Evolutionary conservation across 2,797 vertebrate species (phyloP).

Genomic region (Hemitrygon akajei): DNA sequence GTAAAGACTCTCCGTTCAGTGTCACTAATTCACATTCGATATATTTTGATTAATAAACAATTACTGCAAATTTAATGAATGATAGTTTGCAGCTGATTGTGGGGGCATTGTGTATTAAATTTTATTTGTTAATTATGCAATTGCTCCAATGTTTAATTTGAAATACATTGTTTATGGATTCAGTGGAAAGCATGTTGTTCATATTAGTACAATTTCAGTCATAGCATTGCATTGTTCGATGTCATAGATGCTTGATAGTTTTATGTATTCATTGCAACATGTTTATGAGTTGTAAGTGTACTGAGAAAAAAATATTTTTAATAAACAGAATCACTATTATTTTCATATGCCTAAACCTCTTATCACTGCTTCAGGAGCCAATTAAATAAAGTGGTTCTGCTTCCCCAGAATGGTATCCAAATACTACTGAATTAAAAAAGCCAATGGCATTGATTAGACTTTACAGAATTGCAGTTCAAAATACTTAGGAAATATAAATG

Average conservation of each 20-base stretch:
- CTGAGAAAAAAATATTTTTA: background rate
- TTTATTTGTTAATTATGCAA: slow-evolving; percentile 8
- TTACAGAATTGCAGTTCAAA: background rate
- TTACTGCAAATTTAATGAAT: background rate
- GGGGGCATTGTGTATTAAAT: background rate
- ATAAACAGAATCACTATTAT: slow-evolving; percentile 6
- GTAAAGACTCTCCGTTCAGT: background rate
- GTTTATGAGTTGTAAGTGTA: background rate
- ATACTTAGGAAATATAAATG: background rate
- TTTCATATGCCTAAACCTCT: background rate
- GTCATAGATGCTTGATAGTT: background rate
- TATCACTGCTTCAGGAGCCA: background rate
- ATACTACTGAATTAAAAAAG: background rate
- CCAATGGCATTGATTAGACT: background rate
- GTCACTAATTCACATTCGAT: background rate
- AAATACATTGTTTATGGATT: background rate
- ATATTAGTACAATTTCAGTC: background rate
- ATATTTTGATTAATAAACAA: background rate
- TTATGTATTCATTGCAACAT: background rate
- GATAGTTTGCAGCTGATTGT: background rate
- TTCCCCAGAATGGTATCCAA: background rate
- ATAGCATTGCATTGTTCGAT: background rate
- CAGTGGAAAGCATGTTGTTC: background rate
- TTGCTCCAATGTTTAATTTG: background rate
- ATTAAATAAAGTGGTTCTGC: background rate